Evolutionary conservation across 1,140 invertebrate species (phyloP), one percentile per base, ranked within the genome.

Genomic region (Magallana angulata): DNA sequence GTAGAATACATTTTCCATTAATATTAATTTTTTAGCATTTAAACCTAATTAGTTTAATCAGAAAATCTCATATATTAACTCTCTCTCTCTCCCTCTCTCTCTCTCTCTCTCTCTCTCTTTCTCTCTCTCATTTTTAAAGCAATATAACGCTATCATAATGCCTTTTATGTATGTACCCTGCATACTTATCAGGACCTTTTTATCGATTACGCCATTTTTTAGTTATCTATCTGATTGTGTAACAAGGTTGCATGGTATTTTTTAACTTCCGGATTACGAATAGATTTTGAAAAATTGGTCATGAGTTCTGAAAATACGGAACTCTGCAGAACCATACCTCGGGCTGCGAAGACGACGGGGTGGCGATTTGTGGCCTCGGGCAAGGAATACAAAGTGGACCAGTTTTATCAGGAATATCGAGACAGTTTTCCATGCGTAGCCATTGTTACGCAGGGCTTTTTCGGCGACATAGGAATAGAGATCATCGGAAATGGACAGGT

Each of bases 391-490:
- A 7, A 56, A n/a, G 82, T 83, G n/a, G 18, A 83, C 0, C 12
- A 83, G 7, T 83, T 83, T 48, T 83, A 83, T 57, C 14, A 11
- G 2, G 7, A 7, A n/a, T 82, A 36, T 57, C 80, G 36, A 6
- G 57, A n/a, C 16, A 24, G 7, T 24, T 83, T 83, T 16, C 82
- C 82, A n/a, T 59, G 58, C 11, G 57, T 83, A 6, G 56, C 57
- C n/a, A 14, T 83, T 24, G 82, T 83, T 9, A 83, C 82, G 12
- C 82, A 83, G 56, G 82, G 82, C 1, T 83, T 58, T 16, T 59
- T n/a, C 18, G 82, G 82, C 1, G 82, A 83, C 12, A 83, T 83
- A n/a, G 82, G 82, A 7, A 83, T 83, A 24, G 82, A 83, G 11
- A n/a, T 59, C 1, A 58, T 83, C n/a, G 82, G 82, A 3, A 24